Conservation (phyloP, 2,888 invertebrate genomes). For the Torymus aiolomorphi region DNA sequence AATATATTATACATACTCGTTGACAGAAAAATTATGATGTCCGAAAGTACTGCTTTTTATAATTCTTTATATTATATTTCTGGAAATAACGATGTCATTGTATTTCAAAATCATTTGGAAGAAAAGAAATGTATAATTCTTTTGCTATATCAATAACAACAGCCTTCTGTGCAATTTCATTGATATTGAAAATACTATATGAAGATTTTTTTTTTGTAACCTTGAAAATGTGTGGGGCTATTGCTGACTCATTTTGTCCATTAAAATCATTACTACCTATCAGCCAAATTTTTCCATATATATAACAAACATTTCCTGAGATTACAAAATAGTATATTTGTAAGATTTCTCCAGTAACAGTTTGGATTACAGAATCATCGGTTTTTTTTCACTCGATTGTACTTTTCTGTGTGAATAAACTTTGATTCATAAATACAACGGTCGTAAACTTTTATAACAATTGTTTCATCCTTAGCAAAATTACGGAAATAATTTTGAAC, state of each 20-base stretch:
- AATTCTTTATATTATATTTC: not conserved
- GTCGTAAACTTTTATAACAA: not conserved
- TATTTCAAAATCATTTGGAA: constrained; percentile 8
- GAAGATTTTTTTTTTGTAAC: not conserved
- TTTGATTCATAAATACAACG: constrained; percentile 6
- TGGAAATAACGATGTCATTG: not conserved
- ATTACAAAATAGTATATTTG: constrained; percentile 5
- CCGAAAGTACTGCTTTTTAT: not conserved
- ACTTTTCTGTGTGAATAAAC: not conserved
- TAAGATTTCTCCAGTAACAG: not conserved
- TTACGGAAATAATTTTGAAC: constrained; percentile 15
- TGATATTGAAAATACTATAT: not conserved
- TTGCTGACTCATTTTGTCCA: not conserved
- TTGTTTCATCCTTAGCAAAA: not conserved
- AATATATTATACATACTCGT: not conserved
- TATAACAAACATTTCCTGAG: constrained; percentile 2
- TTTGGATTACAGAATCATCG: constrained; percentile 1
- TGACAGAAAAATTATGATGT: not conserved
- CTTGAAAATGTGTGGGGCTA: not conserved
- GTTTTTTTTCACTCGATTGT: constrained; percentile 13
- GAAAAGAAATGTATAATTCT: constrained; percentile 8
- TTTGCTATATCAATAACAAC: not conserved
- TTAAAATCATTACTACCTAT: constrained; percentile 13
- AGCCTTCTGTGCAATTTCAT: constrained; percentile 6
- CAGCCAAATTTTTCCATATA: not conserved